Evolutionary conservation across 2,888 invertebrate species (phyloP).

Genomic region (Erebia epiphron): DNA sequence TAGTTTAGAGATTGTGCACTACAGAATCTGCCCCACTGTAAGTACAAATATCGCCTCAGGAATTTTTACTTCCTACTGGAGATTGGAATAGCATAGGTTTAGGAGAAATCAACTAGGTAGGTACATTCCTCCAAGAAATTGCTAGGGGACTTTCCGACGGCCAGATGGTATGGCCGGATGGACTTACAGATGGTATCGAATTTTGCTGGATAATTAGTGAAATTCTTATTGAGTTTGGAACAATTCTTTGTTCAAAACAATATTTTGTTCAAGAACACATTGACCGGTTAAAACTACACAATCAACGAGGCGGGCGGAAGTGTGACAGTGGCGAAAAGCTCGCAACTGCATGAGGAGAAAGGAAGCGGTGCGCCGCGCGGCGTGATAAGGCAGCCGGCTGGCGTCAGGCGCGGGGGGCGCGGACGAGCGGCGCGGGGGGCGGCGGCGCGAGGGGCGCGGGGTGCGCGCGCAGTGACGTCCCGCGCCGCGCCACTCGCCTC

Average conservation of each 20-base stretch:
- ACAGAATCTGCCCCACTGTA: no score
- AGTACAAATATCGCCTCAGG: no score
- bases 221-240: no score
- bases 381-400: constrained; percentile 79
- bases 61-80: no score
- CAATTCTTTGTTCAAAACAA: not conserved
- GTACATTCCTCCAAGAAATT: no score
- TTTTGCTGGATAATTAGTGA: no score
- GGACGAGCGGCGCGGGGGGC: constrained; percentile 60
- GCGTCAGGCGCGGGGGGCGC: constrained; percentile 61
- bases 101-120: no score
- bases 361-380: constrained; percentile 79
- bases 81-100: no score
- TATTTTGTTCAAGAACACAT: constrained; percentile 51
- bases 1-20: no score
- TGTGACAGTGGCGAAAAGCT: constrained; percentile 81
- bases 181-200: no score
- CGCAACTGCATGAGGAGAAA: constrained; percentile 81
- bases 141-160: no score
- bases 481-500: constrained; percentile 74
- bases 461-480: constrained; percentile 76
- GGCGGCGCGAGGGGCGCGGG: constrained; percentile 55
- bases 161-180: no score
- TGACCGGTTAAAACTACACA: constrained; percentile 70
- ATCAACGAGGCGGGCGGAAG: constrained; percentile 78